These are phyloP conservation scores for Reinhardtius hippoglossoides DNA, from an alignment of 2,113 vertebrate species.

Conservation along the genomic window DNA sequence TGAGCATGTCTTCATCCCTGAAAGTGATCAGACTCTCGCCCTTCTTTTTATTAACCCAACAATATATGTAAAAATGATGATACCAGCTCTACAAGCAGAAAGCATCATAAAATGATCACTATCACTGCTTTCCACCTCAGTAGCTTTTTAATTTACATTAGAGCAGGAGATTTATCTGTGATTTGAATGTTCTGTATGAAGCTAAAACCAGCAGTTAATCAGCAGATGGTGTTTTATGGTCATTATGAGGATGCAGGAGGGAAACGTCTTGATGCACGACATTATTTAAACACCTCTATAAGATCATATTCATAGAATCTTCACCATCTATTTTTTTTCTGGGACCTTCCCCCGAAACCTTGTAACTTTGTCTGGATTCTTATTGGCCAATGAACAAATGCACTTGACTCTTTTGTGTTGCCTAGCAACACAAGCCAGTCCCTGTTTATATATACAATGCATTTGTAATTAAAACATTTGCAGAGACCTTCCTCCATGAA, in stretches of 20 bases:
- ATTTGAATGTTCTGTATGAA: neutral
- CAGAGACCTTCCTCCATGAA: conserved; percentile 9
- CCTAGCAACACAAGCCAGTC: conserved; percentile 76
- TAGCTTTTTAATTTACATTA: neutral
- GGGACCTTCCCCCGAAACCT: conserved; percentile 64
- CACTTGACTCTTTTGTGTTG: conserved; percentile 80
- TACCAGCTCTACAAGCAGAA: neutral
- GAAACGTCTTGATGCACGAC: neutral
- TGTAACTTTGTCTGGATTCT: conserved; percentile 72
- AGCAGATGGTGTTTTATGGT: neutral
- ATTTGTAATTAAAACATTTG: conserved; percentile 63
- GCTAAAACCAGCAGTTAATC: neutral
- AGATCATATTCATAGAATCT: conserved; percentile 35
- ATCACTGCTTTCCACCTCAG: neutral
- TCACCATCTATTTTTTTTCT: conserved; percentile 8
- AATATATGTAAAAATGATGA: neutral
- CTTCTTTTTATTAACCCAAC: neutral
- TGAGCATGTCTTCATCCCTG: neutral
- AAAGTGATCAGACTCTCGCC: neutral
- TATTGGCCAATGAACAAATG: conserved; percentile 72
- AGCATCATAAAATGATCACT: too few relatives aligned
- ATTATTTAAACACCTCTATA: conserved; percentile 14
- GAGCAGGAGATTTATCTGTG: neutral
- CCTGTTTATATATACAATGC: conserved; percentile 50
- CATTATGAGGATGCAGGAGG: neutral